Conservation (phyloP, 2,888 invertebrate species). For the Sphinx pinastri region DNA sequence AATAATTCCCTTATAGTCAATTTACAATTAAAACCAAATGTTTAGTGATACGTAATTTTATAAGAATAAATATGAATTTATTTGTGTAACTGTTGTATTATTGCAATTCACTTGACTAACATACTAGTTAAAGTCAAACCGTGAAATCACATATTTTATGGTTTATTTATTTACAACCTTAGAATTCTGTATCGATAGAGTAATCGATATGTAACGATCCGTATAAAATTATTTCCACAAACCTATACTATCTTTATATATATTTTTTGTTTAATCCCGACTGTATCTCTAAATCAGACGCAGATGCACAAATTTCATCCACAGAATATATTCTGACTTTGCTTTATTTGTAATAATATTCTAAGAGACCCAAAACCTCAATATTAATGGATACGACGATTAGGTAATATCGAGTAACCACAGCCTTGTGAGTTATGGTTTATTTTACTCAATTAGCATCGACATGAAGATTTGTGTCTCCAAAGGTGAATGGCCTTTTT, state of each 20-base stretch:
- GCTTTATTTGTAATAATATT: background rate
- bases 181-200: background rate
- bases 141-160: constrained; percentile 3
- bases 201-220: background rate
- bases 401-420: background rate
- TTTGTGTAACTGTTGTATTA: background rate
- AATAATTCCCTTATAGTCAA: no score
- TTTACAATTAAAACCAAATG: no score
- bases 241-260: no score
- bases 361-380: background rate
- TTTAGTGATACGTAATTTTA: no score
- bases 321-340: no score
- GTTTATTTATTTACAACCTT: background rate
- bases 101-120: background rate
- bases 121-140: background rate
- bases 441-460: background rate
- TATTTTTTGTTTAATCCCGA: no score
- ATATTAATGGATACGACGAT: no score
- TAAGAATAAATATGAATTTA: no score
- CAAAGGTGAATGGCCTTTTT: background rate
- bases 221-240: background rate
- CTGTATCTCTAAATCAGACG: no score
- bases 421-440: background rate
- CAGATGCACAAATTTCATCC: no score
- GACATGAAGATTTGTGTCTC: background rate